Conservation (phyloP, 2,888 invertebrate genomes). For the Mylabris sibirica region DNA sequence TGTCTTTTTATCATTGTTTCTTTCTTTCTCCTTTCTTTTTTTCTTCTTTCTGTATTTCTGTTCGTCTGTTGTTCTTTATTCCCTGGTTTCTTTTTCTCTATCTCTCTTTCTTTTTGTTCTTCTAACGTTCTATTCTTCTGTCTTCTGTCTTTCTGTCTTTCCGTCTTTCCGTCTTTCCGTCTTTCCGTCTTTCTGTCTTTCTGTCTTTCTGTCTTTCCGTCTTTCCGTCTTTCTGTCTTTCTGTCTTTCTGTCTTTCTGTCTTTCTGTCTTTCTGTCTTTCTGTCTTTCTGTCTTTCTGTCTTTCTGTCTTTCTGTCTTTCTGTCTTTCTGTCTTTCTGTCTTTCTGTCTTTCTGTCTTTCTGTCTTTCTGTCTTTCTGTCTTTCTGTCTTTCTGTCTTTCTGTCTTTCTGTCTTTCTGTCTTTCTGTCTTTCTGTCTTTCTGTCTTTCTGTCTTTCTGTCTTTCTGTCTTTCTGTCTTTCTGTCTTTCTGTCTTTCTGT, state of each 20-base stretch:
- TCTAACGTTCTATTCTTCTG: no score
- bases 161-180: slow-evolving; percentile 9
- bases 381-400: slow-evolving; percentile 32
- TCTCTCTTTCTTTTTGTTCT: no score
- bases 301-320: slow-evolving; percentile 27
- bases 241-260: slow-evolving; percentile 25
- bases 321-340: slow-evolving; percentile 27
- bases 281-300: slow-evolving; percentile 23
- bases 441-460: slow-evolving; percentile 29
- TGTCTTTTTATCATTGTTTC: no score
- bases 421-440: slow-evolving; percentile 31
- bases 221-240: slow-evolving; percentile 19
- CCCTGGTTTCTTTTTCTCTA: no score
- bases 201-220: slow-evolving; percentile 16
- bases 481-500: slow-evolving; percentile 28
- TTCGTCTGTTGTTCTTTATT: no score
- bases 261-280: slow-evolving; percentile 23
- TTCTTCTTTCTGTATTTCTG: no score
- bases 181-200: slow-evolving; percentile 24
- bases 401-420: slow-evolving; percentile 31
- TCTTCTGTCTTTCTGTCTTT: not conserved
- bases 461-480: slow-evolving; percentile 26
- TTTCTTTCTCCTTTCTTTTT: no score
- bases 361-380: slow-evolving; percentile 30
- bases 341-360: slow-evolving; percentile 27